phyloP scores from a whole-genome alignment of 2,113 vertebrate genomes.

The Hylia prasina region DNA sequence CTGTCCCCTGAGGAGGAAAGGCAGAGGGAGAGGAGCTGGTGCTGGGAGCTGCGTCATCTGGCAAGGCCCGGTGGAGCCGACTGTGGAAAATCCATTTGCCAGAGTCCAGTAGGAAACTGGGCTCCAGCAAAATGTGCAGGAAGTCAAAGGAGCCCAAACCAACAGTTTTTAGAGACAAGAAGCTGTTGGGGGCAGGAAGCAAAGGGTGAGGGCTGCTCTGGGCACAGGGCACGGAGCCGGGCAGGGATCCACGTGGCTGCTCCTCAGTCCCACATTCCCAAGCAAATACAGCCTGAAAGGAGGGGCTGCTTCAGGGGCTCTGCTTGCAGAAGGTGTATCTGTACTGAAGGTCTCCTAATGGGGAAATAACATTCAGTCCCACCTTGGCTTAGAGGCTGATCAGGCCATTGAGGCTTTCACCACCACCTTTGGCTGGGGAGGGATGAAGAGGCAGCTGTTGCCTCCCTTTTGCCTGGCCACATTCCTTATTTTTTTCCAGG shows the following conservation, averaged over 20 bases:
- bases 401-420: fast-evolving
- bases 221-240: fast-evolving
- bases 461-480: background rate
- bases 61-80: fast-evolving
- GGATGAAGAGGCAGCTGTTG: background rate
- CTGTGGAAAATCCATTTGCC: conserved; percentile 2
- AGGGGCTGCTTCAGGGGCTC: background rate
- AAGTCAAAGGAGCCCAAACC: background rate
- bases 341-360: fast-evolving
- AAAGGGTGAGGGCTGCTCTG: background rate
- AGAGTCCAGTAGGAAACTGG: background rate
- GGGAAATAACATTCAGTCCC: background rate
- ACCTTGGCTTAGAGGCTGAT: background rate
- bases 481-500: background rate
- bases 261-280: fast-evolving
- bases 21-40: background rate
- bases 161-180: background rate
- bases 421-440: fast-evolving
- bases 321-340: fast-evolving
- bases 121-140: background rate
- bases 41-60: background rate
- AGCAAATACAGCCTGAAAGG: fast-evolving
- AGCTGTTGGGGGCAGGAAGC: background rate
- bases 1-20: background rate
- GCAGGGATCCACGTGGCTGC: fast-evolving